Evolutionary conservation across 2,888 invertebrate species (phyloP).

Genomic region (Carterocephalus palaemon): DNA sequence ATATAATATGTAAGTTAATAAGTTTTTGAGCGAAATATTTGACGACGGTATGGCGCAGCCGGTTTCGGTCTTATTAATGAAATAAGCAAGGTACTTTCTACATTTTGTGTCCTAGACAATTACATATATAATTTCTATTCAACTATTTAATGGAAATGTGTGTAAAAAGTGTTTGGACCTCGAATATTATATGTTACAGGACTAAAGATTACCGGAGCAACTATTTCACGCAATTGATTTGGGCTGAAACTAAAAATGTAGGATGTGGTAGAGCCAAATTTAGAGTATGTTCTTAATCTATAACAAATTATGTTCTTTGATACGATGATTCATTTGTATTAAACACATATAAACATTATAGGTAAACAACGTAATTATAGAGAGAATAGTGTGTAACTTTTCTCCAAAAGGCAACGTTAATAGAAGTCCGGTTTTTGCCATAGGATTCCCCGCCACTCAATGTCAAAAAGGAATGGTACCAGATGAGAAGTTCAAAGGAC

Average conservation of each 20-base stretch:
- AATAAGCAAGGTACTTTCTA: too few species aligned
- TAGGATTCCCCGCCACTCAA: conserved; percentile 61
- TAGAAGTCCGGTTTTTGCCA: conserved; percentile 55
- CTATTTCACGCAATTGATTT: conserved; percentile 66
- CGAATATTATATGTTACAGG: conserved; percentile 20
- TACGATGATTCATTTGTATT: conserved; percentile 11
- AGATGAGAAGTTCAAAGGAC: conserved; percentile 43
- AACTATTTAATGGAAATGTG: too few species aligned
- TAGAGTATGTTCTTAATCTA: conserved; percentile 45
- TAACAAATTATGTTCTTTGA: conserved; percentile 1
- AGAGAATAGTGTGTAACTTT: conserved; percentile 67
- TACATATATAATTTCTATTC: too few species aligned
- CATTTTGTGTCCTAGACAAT: too few species aligned
- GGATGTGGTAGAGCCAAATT: conserved; percentile 67
- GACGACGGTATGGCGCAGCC: too few species aligned
- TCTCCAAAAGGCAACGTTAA: conserved; percentile 59
- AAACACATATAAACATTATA: conserved; percentile 24
- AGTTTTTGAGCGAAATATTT: too few species aligned
- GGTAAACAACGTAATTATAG: conserved; percentile 40
- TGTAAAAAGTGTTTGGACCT: too few species aligned
- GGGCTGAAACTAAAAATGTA: conserved; percentile 60
- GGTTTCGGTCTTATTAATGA: too few species aligned
- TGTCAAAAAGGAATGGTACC: conserved; percentile 44
- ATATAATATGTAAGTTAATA: too few species aligned
- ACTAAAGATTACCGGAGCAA: conserved; percentile 27